These are phyloP conservation scores for Rhingia rostrata DNA, from an alignment of 2,888 invertebrate species.

Conservation along the genomic window DNA sequence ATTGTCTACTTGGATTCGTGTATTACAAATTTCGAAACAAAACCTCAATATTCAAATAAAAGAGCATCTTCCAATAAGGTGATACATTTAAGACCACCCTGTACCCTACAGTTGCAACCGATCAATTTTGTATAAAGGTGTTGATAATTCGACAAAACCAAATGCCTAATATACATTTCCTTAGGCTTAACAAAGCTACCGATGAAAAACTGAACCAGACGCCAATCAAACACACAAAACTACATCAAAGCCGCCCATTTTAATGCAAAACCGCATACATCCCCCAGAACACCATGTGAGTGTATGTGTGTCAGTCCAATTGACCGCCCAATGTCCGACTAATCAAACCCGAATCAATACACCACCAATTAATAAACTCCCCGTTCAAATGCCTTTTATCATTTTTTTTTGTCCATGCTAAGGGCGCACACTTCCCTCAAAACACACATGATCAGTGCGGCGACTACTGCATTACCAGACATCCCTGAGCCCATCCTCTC, in stretches of 20 bases:
- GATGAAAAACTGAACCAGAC: too few species aligned
- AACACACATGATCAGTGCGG: slow-evolving; percentile 27
- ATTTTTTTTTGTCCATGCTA: not conserved
- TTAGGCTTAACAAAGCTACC: too few species aligned
- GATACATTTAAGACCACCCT: too few species aligned
- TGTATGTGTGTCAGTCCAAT: not conserved
- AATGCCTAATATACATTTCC: too few species aligned
- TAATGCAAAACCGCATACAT: not conserved
- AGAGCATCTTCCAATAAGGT: too few species aligned
- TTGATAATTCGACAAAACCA: too few species aligned
- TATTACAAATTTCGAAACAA: too few species aligned
- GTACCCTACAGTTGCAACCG: too few species aligned
- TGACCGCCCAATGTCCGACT: slow-evolving; percentile 23
- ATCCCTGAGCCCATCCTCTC: not conserved
- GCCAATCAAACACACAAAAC: not conserved
- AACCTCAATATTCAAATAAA: too few species aligned
- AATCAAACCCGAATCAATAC: slow-evolving; percentile 61
- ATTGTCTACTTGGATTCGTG: too few species aligned
- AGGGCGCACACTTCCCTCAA: slow-evolving; percentile 32
- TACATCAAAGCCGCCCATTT: not conserved
- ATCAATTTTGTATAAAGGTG: too few species aligned
- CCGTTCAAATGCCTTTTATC: slow-evolving; percentile 22
- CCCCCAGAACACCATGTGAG: too few species aligned
- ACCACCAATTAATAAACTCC: slow-evolving; percentile 65
- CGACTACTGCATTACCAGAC: not conserved